Base-by-base conservation (phyloP, 2,888 invertebrate species). In the Cosmia pyralina region DNA sequence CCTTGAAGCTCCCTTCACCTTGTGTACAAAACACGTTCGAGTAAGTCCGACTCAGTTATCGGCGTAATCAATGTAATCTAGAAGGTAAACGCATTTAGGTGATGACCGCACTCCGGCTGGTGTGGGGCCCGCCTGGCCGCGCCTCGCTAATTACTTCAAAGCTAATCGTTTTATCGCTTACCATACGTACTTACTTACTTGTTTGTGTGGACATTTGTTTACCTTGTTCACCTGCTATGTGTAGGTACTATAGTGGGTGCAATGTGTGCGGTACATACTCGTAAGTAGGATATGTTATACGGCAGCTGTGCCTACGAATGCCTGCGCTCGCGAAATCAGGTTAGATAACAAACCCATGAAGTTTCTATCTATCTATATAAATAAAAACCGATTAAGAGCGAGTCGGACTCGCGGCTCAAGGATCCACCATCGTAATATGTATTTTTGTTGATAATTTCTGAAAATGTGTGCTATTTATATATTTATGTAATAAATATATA, bases 121-220 rank as follows among this genome's bases (percentile, higher is more conserved):
- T 69, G 67, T 65, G 77, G 75, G 63, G 66, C 69, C 67, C 52
- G 69, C 66, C 71, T 52, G 70, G 78, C 83, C 85, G 83, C 85
- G 76, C 84, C 78, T 41, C 64, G 28, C 80, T 85, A 85, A 85
- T 85, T 85, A 85, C 85, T 60, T 72, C 70, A 73, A 83, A 73
- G 79, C 75, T 81, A 85, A 85, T 85, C 81, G 81, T 75, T 85
- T 85, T 79, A 83, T 71, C 74, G 73, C 66, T 82, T 82, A 76
- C 34, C 70, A 72, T 75, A 66, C 68, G 38, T 81, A 80, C 76
- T 76, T 76, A 48, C 53, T 41, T 77, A 34, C 59, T 55, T 60
- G 68, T 75, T 75, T 64, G 50, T 38, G 68, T 75, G 44, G 60
- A 62, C 60, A 75, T 53, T 75, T 75, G 76, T 77, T 71, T 52